Base-by-base conservation (phyloP, 2,888 invertebrate species). In the Nomada flava region DNA sequence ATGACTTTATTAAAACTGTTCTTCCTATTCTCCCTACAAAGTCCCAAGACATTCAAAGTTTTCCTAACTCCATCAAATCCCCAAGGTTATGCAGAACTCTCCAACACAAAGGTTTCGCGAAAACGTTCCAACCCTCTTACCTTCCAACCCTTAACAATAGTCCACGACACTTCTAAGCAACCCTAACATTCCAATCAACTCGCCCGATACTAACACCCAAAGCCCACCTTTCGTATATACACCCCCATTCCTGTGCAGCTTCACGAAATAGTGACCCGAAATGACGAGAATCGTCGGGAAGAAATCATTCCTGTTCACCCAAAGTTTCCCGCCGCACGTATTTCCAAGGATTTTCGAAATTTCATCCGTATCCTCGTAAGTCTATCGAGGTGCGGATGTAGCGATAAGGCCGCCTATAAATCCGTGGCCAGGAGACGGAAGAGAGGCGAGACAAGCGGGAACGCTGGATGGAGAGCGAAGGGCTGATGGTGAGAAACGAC, bases 351-450 rank as follows among this genome's bases (percentile, higher is more conserved):
- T 81, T 87, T 85, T 70, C 55, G 70, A 86, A 89, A 90, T 90
- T 82, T 90, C 86, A 83, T 86, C 84, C 73, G 79, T 82, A 86
- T 85, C 74, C 79, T 82, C 82, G 82, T 82, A 86, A 89, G 87
- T 88, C 86, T 87, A 89, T 89, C 85, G 80, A 82, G 83, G 80
- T 79, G 79, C 83, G 86, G 85, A 89, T 87, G 84, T 84, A 80
- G 76, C 84, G 88, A 86, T 88, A 87, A 87, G 85, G 83, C 79
- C 76, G 76, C 71, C 84, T 87, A 84, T 84, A 89, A 89, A 89
- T 89, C 86, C 85, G 72, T 71, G 71, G 64, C 29, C 55, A 20
- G 44, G 73, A 47, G 72, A 23, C n/a, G 20, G 53, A 53, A 20
- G 15, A 57, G 62, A 62, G 44, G 77, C 55, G 76, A 59, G 76